Evolutionary conservation across 2,797 vertebrate species (phyloP).

Genomic region (Threskiornis aethiopicus): DNA sequence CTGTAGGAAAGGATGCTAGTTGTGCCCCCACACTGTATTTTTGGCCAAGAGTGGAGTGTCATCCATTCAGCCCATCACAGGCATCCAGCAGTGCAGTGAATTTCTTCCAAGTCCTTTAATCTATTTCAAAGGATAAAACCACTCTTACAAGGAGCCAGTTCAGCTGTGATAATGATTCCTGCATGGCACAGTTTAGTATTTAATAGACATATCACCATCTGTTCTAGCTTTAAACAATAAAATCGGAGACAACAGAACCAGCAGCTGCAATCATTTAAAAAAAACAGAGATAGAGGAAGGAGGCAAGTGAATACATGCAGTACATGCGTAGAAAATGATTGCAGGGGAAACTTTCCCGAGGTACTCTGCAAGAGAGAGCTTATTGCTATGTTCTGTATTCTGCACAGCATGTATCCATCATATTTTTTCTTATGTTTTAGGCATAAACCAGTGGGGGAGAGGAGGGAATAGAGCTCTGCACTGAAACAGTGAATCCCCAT

Average conservation of each 20-base stretch:
- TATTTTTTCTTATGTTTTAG: neutral
- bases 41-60: neutral
- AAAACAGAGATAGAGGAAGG: neutral
- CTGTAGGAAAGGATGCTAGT: neutral
- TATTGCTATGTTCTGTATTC: neutral
- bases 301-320: neutral
- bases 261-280: neutral
- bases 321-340: neutral
- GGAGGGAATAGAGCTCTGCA: neutral
- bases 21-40: neutral
- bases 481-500: neutral
- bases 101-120: neutral
- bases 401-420: neutral
- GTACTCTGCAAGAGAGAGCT: neutral
- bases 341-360: neutral
- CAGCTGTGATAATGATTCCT: constrained; percentile 24
- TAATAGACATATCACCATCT: constrained; percentile 54
- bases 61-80: neutral
- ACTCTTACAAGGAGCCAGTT: neutral
- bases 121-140: neutral
- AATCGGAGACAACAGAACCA: neutral
- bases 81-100: neutral
- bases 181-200: constrained; percentile 4
- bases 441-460: neutral
- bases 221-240: constrained; percentile 55